phyloP scores from a whole-genome alignment of 2,797 vertebrate species.

The Sardinella longiceps region DNA sequence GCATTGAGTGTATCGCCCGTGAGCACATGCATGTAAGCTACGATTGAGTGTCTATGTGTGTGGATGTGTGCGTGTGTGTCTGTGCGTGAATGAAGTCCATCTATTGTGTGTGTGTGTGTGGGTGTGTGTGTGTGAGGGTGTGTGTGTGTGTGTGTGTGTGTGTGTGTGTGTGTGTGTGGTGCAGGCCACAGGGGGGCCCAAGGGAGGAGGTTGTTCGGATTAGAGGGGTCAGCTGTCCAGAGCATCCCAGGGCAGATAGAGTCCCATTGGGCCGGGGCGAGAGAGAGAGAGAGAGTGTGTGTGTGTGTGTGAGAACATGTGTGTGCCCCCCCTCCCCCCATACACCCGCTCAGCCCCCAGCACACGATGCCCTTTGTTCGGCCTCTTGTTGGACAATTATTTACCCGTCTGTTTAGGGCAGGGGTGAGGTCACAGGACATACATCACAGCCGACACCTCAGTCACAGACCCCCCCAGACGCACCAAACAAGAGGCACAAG shows the following conservation, averaged over 20 bases:
- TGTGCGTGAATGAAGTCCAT: too few species aligned
- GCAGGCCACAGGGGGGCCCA: constrained; percentile 31
- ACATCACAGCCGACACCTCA: constrained; percentile 68
- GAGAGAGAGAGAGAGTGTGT: too few species aligned
- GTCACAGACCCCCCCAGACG: constrained; percentile 28
- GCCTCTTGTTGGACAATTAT: constrained; percentile 79
- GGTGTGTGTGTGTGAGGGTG: background rate
- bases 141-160: background rate
- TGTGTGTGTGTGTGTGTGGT: constrained; percentile 10
- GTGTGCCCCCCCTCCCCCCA: background rate
- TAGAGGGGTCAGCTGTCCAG: constrained; percentile 65
- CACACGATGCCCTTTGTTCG: constrained; percentile 74
- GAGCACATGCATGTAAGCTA: too few species aligned
- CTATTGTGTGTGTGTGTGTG: background rate
- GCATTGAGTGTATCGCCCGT: background rate
- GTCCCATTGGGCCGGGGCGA: constrained; percentile 26
- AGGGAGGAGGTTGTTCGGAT: constrained; percentile 51
- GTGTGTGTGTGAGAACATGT: too few species aligned
- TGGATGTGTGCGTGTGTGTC: background rate
- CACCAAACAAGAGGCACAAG: constrained; percentile 23
- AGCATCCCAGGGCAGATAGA: background rate
- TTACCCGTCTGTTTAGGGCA: constrained; percentile 73
- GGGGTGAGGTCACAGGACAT: constrained; percentile 66
- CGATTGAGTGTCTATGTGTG: background rate
- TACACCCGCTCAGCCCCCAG: background rate